Percentiles rank a stretch among this genome's conserved stretches.
Conservation (phyloP, 2,888 invertebrate genomes). For the Amphipyra tragopoginis region DNA sequence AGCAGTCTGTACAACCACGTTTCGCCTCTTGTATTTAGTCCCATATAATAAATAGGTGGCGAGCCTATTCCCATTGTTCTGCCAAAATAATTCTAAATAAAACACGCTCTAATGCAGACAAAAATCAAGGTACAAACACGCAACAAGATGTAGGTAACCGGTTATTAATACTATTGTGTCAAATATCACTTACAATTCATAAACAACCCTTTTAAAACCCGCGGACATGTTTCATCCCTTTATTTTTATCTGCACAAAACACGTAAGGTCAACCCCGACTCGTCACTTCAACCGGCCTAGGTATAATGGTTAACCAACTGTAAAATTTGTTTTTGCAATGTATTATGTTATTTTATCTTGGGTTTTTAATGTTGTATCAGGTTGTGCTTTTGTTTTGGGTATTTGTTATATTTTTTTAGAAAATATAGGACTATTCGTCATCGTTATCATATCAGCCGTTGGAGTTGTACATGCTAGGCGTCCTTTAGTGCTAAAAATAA, state of each 20-base stretch:
- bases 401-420: background rate
- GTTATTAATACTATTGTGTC: slow-evolving; percentile 20
- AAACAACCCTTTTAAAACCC: slow-evolving; percentile 26
- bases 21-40: too few relatives aligned
- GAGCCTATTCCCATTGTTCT: too few relatives aligned
- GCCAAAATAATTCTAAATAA: background rate
- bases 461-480: too few relatives aligned
- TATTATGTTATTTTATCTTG: slow-evolving; percentile 25
- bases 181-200: slow-evolving; percentile 37
- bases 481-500: too few relatives aligned
- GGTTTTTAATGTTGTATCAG: slow-evolving; percentile 29
- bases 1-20: too few relatives aligned
- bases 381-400: slow-evolving; percentile 23
- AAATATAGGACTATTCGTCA: too few relatives aligned
- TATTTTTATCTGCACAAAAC: slow-evolving; percentile 48
- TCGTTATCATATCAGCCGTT: too few relatives aligned
- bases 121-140: slow-evolving; percentile 10
- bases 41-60: too few relatives aligned
- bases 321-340: slow-evolving; percentile 41
- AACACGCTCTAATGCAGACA: background rate
- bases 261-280: slow-evolving; percentile 27
- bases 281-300: slow-evolving; percentile 9
- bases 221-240: slow-evolving; percentile 38
- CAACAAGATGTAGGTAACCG: background rate
- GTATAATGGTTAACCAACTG: slow-evolving; percentile 40